Percentiles rank a stretch among this genome's conserved stretches.
These are phyloP conservation scores for Netelia fuscicornis DNA, from an alignment of 2,888 invertebrate genomes.

Conservation along the genomic window DNA sequence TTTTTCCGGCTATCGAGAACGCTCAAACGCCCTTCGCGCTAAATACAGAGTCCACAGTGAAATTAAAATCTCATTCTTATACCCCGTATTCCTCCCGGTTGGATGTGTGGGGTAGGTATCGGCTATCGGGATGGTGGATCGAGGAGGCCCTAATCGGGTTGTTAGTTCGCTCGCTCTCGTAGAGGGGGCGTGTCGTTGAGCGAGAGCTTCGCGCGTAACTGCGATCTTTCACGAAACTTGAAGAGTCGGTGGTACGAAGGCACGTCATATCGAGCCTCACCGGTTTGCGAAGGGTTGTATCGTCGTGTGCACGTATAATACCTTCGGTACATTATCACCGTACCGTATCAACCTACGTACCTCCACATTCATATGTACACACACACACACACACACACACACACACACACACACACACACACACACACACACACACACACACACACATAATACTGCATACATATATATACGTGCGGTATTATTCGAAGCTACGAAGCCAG, in stretches of 20 bases:
- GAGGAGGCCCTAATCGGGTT: conserved; percentile 41
- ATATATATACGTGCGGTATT: conserved; percentile 33
- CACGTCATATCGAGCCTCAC: conserved; percentile 56
- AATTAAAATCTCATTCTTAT: background rate
- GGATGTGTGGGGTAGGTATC: background rate
- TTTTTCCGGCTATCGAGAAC: too few relatives aligned
- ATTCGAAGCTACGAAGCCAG: conserved; percentile 48
- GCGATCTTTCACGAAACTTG: conserved; percentile 67
- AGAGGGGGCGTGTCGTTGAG: conserved; percentile 49
- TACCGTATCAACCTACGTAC: background rate
- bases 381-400: too few relatives aligned
- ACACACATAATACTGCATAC: too few relatives aligned
- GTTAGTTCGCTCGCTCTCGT: conserved; percentile 4
- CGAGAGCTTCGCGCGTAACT: conserved; percentile 63
- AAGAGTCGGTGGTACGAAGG: conserved; percentile 23
- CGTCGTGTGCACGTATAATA: conserved; percentile 41
- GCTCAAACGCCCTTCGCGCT: too few relatives aligned
- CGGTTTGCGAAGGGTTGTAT: conserved; percentile 32
- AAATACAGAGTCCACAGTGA: background rate
- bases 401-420: background rate
- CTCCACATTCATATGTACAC: conserved; percentile 20
- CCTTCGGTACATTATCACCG: conserved; percentile 28
- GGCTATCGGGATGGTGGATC: conserved; percentile 3
- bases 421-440: background rate
- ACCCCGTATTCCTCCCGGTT: background rate